Evolutionary conservation across 2,888 invertebrate genomes (phyloP), one percentile per base, ranked within the genome.

Genomic region (Strigamia maritima): DNA sequence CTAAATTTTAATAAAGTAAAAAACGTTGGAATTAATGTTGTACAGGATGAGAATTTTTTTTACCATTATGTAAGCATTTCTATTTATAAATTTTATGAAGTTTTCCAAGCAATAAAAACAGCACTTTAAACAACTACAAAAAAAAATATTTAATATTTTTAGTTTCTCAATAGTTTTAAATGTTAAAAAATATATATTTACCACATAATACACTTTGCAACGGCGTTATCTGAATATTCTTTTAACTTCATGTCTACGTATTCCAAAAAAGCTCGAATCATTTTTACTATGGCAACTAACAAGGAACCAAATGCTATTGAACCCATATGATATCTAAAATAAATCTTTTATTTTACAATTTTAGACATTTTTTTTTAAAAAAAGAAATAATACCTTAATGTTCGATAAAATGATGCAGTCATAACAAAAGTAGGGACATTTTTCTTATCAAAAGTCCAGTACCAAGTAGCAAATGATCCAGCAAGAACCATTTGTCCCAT

Each of bases 231-330:
- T 0, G 82, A 81, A 84, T 91, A 93, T 83, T 92, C 92, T 85
- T 94, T 95, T 40, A 95, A 84, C 86, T 97, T 95, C 49, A 90
- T 88, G 85, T 97, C 94, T 35, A 90, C 81, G 86, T 93, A 96
- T 85, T 97, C 96, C 79, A 98, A 86, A 31, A 93, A 87, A 0
- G 94, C 89, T 19, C 97, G 89, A 81, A 98, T 94, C 80, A 97
- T 89, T 79, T 94, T 91, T 79, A 97, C 94, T 79, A 97, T 93
- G 26, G 97, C 94, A 82, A 98, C 91, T 78, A 98, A 92, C 3
- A 98, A 88, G 0, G 97, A 92, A 0, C 97, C 98, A 84, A 97
- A 93, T 0, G 97, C 97, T 22, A 98, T 87, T 0, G 97, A 95
- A 1, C 98, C 98, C 82, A 94, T 85, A 86, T 96, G 94, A 85